Conservation (phyloP, 2,888 invertebrate species). For the Miltochrista miniata region DNA sequence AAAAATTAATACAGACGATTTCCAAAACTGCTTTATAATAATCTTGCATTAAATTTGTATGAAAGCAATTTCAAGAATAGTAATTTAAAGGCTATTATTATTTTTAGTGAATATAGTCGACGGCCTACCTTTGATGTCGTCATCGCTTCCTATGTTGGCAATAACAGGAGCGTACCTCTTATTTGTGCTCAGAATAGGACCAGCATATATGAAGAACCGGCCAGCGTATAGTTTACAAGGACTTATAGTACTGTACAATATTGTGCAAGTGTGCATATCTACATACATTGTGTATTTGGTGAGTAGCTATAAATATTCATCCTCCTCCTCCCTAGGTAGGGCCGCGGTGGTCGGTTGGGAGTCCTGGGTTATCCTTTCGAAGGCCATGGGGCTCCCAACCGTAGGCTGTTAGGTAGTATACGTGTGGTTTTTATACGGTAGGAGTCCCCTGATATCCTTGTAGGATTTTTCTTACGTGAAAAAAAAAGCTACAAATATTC, state of each 20-base stretch:
- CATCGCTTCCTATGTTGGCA: conserved; percentile 3
- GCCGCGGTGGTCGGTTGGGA: too few relatives aligned
- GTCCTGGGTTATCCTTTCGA: neutral
- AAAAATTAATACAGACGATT: too few relatives aligned
- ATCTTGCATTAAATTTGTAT: neutral
- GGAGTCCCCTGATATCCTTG: too few relatives aligned
- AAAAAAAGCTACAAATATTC: too few relatives aligned
- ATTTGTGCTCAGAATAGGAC: conserved; percentile 9
- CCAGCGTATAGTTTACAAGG: conserved; percentile 5
- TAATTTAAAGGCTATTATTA: neutral
- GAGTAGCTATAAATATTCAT: neutral
- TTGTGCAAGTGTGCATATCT: conserved; percentile 7
- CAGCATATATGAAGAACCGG: conserved; percentile 9
- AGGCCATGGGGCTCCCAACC: too few relatives aligned
- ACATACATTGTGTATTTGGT: conserved; percentile 5
- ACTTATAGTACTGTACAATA: conserved; percentile 3
- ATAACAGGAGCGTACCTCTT: conserved; percentile 5
- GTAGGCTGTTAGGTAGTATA: too few relatives aligned
- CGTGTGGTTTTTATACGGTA: too few relatives aligned
- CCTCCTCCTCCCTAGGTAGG: too few relatives aligned
- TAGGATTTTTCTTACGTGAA: too few relatives aligned
- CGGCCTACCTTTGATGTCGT: conserved; percentile 9
- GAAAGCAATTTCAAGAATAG: neutral
- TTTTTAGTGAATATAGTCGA: conserved; percentile 6
- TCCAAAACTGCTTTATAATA: too few relatives aligned